phyloP scores from a whole-genome alignment of 2,113 vertebrate species.

The Hypocryptadius cinnamomeus region DNA sequence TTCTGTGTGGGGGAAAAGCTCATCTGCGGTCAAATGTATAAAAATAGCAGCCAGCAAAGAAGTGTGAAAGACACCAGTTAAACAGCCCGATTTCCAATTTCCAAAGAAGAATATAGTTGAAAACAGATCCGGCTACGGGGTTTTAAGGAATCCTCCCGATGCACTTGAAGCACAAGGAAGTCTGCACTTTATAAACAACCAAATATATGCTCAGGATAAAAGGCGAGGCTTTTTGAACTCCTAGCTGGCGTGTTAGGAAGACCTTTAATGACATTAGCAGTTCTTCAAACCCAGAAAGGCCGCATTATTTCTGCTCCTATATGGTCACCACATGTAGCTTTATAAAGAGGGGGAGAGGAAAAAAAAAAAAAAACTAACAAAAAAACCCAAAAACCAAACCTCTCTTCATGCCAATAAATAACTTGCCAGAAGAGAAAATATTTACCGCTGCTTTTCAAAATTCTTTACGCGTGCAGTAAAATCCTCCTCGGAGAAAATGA shows the following conservation, averaged over 20 bases:
- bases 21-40: constrained; percentile 9
- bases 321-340: constrained; percentile 62
- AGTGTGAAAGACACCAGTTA: constrained; percentile 46
- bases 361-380: background rate
- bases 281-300: constrained; percentile 62
- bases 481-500: constrained; percentile 53
- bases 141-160: constrained; percentile 30
- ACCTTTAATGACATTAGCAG: constrained; percentile 68
- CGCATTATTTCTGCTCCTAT: constrained; percentile 49
- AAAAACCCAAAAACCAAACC: background rate
- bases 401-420: constrained; percentile 53
- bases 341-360: background rate
- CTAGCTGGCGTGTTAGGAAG: constrained; percentile 54
- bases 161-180: constrained; percentile 50
- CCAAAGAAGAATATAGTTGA: constrained; percentile 42
- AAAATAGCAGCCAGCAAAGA: constrained; percentile 55
- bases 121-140: constrained; percentile 35
- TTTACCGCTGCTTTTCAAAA: constrained; percentile 61
- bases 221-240: constrained; percentile 54
- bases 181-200: constrained; percentile 62
- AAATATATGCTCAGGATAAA: constrained; percentile 51
- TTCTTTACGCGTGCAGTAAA: constrained; percentile 50
- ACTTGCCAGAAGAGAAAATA: constrained; percentile 62
- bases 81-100: constrained; percentile 6
- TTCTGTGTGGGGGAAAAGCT: constrained; percentile 35